phyloP scores from a whole-genome alignment of 2,113 vertebrate genomes.

The Formicarius rufipectus region DNA sequence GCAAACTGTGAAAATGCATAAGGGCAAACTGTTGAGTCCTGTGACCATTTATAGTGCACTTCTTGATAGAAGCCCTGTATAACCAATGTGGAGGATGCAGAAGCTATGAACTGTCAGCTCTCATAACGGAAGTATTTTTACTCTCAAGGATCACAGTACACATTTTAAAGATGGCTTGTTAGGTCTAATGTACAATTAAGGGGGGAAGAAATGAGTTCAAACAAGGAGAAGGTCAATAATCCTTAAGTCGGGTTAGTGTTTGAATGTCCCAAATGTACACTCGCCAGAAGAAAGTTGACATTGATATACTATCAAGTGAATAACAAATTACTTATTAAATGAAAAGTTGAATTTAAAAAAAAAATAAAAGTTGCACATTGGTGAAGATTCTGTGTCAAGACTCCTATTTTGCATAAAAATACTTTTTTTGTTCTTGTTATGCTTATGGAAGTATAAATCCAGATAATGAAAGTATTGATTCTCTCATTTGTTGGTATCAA shows the following conservation, averaged over 20 bases:
- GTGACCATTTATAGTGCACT: slow-evolving; percentile 52
- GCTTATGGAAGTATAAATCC: neutral
- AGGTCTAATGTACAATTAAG: slow-evolving; percentile 15
- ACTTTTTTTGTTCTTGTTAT: neutral
- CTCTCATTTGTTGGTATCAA: neutral
- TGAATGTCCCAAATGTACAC: neutral
- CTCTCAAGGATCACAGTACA: slow-evolving; percentile 37
- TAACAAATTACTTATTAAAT: neutral
- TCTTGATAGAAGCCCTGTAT: slow-evolving; percentile 47
- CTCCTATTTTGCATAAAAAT: neutral
- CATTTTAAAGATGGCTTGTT: slow-evolving; percentile 49
- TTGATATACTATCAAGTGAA: neutral
- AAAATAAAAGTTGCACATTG: neutral
- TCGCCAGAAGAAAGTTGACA: neutral
- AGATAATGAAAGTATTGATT: neutral
- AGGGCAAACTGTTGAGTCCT: slow-evolving; percentile 32
- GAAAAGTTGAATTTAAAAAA: neutral
- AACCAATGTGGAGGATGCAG: slow-evolving; percentile 44
- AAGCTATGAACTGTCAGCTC: slow-evolving; percentile 38
- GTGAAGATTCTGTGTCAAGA: neutral
- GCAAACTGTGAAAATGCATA: slow-evolving; percentile 36
- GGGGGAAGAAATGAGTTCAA: slow-evolving; percentile 36
- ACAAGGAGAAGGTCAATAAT: slow-evolving; percentile 14
- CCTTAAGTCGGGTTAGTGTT: neutral
- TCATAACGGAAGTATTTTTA: slow-evolving; percentile 50